Evolutionary conservation across 2,888 invertebrate species (phyloP), one percentile per base, ranked within the genome.

Genomic region (Scaptomyza reducta): DNA sequence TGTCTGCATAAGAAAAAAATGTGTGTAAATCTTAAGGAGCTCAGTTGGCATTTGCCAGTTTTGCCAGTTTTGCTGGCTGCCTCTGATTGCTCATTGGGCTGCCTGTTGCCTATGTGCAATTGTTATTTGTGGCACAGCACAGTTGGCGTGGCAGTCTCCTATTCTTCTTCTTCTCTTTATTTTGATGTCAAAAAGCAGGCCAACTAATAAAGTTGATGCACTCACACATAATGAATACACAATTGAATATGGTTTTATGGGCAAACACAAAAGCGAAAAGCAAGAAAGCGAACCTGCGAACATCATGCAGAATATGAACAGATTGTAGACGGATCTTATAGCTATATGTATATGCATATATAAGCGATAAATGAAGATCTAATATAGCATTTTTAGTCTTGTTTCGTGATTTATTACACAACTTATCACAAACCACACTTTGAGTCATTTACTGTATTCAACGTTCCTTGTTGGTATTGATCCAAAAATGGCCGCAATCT

Each of bases 101-200:
- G 49, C 10, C 46, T 46, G 27, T 29, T 46, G 46, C 46, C 49
- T n/a, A 33, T 49, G 49, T 49, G 49, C 49, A 49, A 49, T 33
- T 49, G 33, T n/a, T 31, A 33, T 33, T 49, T 49, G 33, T 49
- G 33, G 49, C 49, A 33, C 6, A 18, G n/a, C 33, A 14, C 31
- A 16, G 38, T 47, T 16, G 31, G 31, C 35, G 35, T 3, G 46
- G 46, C 18, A 47, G 47, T 5, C 29, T 16, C 29, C 29, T 16
- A 13, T 7, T 29, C 29, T 31, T 47, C 33, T 14, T 10, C 1
- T 6, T 2, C 22, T 4, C 11, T 6, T 45, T n/a, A 6, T 47
- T 47, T 9, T 47, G 9, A 13, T 47, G 6, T 5, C 18, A 33
- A 18, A 31, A 22, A 22, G 33, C 49, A 22, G 33, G 6, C 33